Evolutionary conservation across 2,113 vertebrate genomes (phyloP).

Genomic region (Cololabis saira): DNA sequence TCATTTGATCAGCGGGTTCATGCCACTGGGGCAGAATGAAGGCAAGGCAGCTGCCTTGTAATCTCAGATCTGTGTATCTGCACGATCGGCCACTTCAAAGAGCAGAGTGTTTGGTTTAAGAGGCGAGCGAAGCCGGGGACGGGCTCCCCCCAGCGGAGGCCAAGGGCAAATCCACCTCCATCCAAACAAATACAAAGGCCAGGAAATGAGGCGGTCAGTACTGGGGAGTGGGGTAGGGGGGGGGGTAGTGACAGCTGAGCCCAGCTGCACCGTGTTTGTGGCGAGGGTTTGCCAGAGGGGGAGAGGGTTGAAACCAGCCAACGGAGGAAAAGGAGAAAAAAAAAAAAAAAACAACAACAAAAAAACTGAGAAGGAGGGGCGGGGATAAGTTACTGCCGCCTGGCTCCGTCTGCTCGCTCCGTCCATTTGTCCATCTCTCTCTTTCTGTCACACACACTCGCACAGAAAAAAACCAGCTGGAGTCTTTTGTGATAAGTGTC

Average conservation of each 20-base stretch:
- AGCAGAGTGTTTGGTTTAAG: conserved; percentile 61
- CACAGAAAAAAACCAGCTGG: conserved; percentile 73
- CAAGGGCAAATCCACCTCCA: conserved; percentile 63
- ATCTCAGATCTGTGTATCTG: conserved; percentile 66
- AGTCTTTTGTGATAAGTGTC: conserved; percentile 77
- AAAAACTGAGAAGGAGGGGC: conserved; percentile 27
- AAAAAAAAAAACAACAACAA: conserved; percentile 14
- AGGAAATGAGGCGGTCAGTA: conserved; percentile 52
- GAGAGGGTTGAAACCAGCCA: conserved; percentile 46
- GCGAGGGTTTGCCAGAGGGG: conserved; percentile 62
- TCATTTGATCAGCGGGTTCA: conserved; percentile 51
- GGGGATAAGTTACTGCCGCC: conserved; percentile 33
- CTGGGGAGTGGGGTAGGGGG: conserved; percentile 43
- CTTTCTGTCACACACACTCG: conserved; percentile 25
- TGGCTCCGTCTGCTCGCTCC: conserved; percentile 56
- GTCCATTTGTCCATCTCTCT: conserved; percentile 61
- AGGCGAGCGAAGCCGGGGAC: conserved; percentile 55
- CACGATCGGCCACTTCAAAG: conserved; percentile 71
- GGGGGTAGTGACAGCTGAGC: conserved; percentile 72
- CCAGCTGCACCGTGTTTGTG: conserved; percentile 74
- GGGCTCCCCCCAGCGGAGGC: conserved; percentile 75
- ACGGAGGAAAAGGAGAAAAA: conserved; percentile 40
- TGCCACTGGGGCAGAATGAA: conserved; percentile 52
- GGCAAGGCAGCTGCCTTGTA: conserved; percentile 61
- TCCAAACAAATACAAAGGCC: conserved; percentile 68